Evolutionary conservation across 1,140 invertebrate species (phyloP).

Genomic region (Bombus superbus): DNA sequence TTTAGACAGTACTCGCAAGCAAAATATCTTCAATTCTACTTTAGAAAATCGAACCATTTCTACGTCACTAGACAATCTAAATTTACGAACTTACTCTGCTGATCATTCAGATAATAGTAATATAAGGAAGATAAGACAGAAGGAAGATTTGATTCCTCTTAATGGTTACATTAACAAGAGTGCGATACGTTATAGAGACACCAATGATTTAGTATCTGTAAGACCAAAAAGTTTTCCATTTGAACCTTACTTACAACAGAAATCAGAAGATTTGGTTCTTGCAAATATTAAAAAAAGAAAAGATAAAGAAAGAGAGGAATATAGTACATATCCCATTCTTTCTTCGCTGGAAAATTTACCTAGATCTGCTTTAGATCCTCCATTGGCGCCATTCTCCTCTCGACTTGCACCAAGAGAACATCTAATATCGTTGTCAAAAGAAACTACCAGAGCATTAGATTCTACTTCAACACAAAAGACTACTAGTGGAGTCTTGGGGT

Average conservation of each 20-base stretch:
- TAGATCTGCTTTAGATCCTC: constrained; percentile 5
- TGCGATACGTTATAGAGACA: neutral
- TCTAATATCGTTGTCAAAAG: neutral
- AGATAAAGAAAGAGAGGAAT: neutral
- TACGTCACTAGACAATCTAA: constrained; percentile 27
- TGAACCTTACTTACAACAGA: neutral
- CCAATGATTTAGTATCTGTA: neutral
- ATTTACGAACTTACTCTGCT: constrained; percentile 11
- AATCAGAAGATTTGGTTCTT: neutral
- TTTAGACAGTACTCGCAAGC: constrained; percentile 17
- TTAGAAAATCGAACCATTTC: neutral
- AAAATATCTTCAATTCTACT: neutral
- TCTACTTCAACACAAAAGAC: neutral
- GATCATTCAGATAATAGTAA: neutral
- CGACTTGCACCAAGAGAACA: neutral
- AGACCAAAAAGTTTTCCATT: constrained; percentile 8
- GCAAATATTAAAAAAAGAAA: neutral
- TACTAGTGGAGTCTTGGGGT: neutral
- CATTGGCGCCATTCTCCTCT: neutral
- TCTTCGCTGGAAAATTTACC: constrained; percentile 38
- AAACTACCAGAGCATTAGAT: neutral
- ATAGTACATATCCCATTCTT: constrained; percentile 36
- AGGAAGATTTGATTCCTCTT: neutral
- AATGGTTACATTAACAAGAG: no score
- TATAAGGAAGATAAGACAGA: neutral